Conservation (phyloP, 2,797 vertebrate genomes). For the Xyrichtys novacula region DNA sequence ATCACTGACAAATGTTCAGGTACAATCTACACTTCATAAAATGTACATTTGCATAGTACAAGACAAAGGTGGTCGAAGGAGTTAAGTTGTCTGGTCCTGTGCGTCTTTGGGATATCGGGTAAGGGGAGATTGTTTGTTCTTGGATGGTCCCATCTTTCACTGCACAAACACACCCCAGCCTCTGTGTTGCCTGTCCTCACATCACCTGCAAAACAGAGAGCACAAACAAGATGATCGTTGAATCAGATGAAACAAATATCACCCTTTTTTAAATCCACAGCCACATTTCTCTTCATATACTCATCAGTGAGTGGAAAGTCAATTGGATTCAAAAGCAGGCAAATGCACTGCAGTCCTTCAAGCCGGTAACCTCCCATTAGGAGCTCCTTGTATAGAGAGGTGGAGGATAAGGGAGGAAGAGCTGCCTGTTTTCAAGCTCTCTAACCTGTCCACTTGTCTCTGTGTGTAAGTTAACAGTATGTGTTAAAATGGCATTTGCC, state of each 20-base stretch:
- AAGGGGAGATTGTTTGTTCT: slow-evolving; percentile 53
- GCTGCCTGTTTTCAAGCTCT: slow-evolving; percentile 27
- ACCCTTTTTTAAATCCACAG: neutral
- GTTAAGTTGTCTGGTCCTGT: slow-evolving; percentile 83
- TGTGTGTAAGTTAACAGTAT: neutral
- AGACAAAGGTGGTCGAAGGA: slow-evolving; percentile 86
- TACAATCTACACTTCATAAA: slow-evolving; percentile 89
- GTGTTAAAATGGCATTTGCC: neutral
- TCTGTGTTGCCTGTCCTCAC: slow-evolving; percentile 64
- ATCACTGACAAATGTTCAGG: slow-evolving; percentile 88
- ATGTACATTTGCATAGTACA: slow-evolving; percentile 99
- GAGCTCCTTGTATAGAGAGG: slow-evolving; percentile 24
- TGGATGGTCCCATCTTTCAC: slow-evolving; percentile 53
- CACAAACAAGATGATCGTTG: neutral
- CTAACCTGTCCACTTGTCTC: slow-evolving; percentile 25
- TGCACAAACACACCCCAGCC: slow-evolving; percentile 20
- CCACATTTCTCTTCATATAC: slow-evolving; percentile 52
- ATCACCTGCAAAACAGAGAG: slow-evolving; percentile 71
- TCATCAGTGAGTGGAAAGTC: slow-evolving; percentile 35
- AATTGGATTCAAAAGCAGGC: slow-evolving; percentile 52
- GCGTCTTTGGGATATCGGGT: slow-evolving; percentile 92
- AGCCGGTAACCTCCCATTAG: slow-evolving; percentile 56
- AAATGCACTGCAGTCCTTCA: slow-evolving; percentile 47
- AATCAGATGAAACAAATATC: neutral
- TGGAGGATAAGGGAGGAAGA: slow-evolving; percentile 22